Conservation (phyloP, 2,888 invertebrate species). For the Drosophila crucigera region DNA sequence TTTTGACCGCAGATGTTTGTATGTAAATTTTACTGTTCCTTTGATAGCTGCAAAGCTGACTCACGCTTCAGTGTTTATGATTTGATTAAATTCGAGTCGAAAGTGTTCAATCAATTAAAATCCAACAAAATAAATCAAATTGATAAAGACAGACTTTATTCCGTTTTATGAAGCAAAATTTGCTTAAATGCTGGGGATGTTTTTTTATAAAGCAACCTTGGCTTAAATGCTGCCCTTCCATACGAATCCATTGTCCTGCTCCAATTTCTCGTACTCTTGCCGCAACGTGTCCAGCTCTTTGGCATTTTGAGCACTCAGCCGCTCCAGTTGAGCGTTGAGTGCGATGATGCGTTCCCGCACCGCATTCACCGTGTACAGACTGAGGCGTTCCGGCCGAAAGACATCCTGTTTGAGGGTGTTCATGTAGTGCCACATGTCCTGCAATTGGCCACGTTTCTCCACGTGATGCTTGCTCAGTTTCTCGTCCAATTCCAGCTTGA, state of each 20-base stretch:
- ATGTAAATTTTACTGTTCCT: neutral
- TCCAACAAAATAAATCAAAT: neutral
- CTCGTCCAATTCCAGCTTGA: slow-evolving; percentile 69
- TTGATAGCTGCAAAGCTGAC: neutral
- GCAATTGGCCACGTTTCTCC: slow-evolving; percentile 69
- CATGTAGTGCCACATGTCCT: slow-evolving; percentile 82
- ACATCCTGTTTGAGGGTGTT: slow-evolving; percentile 79
- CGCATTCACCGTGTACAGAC: slow-evolving; percentile 68
- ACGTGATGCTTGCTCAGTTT: slow-evolving; percentile 66
- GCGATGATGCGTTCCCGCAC: slow-evolving; percentile 81
- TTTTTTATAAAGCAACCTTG: neutral
- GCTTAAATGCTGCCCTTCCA: slow-evolving; percentile 59
- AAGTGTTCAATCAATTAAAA: neutral
- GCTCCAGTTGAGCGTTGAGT: slow-evolving; percentile 77
- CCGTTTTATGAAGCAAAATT: neutral
- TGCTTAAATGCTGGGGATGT: slow-evolving; percentile 25
- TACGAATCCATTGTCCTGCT: slow-evolving; percentile 67
- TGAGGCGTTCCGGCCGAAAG: slow-evolving; percentile 72
- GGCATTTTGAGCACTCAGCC: slow-evolving; percentile 71
- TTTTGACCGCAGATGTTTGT: neutral
- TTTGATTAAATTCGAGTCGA: neutral
- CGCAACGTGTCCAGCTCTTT: slow-evolving; percentile 65
- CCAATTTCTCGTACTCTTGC: slow-evolving; percentile 61
- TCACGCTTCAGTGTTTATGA: neutral
- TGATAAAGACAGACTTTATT: neutral